Evolutionary conservation across 2,113 vertebrate species (phyloP).

Genomic region (Myanophis thanlyinensis): DNA sequence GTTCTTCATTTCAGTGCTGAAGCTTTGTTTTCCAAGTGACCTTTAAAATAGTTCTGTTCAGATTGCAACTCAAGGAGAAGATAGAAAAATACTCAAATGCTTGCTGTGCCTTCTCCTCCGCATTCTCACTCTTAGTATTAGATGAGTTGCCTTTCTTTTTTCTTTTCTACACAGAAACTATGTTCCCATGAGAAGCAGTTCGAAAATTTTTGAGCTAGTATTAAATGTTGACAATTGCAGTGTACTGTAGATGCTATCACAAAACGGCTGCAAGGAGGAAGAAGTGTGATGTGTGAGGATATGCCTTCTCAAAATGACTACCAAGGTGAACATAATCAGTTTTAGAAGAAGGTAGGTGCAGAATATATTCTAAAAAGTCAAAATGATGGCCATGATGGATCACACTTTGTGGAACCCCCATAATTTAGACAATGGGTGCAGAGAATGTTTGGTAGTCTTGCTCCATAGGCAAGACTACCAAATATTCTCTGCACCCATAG

Average conservation of each 20-base stretch:
- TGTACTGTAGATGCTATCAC: neutral
- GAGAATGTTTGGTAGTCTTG: neutral
- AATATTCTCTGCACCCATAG: neutral
- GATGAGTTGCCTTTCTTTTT: neutral
- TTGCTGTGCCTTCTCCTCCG: neutral
- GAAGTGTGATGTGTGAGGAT: neutral
- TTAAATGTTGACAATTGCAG: neutral
- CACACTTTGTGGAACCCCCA: neutral
- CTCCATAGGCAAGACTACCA: neutral
- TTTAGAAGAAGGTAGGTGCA: neutral
- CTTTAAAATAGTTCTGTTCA: constrained; percentile 15
- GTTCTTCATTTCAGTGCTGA: neutral
- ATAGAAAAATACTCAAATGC: neutral
- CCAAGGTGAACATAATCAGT: neutral
- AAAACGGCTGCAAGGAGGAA: neutral
- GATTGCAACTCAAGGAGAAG: neutral
- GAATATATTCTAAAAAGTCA: neutral
- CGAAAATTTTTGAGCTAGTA: neutral
- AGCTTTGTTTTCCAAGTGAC: constrained; percentile 5
- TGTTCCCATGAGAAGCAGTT: neutral
- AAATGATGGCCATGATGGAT: neutral
- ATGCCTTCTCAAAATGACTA: neutral
- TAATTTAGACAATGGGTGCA: neutral
- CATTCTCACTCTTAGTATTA: neutral
- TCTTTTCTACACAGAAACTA: neutral